Conservation (phyloP, 1,140 invertebrate genomes). For the Formica selysi region DNA sequence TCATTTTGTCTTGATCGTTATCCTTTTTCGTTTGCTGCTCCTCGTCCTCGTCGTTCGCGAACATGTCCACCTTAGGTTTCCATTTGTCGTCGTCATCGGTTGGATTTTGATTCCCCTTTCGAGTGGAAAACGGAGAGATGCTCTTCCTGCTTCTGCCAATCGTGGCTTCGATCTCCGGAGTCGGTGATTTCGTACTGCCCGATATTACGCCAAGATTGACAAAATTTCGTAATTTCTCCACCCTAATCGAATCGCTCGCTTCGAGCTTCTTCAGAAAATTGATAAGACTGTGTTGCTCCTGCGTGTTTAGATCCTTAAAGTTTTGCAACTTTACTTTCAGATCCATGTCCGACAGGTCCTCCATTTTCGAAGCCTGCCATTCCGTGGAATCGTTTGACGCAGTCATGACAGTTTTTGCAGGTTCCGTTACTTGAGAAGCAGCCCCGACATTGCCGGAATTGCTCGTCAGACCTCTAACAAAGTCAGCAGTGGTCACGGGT, state of each 20-base stretch:
- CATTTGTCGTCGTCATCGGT: slow-evolving; percentile 83
- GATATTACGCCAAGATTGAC: slow-evolving; percentile 86
- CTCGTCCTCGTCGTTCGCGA: slow-evolving; percentile 84
- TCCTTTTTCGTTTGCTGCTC: slow-evolving; percentile 72
- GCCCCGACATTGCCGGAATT: slow-evolving; percentile 26
- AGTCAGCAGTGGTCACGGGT: slow-evolving; percentile 86
- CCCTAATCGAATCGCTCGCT: slow-evolving; percentile 89
- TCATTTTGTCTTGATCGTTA: slow-evolving; percentile 77
- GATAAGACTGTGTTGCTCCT: slow-evolving; percentile 93
- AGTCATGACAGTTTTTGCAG: neutral
- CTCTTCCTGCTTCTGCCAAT: slow-evolving; percentile 76
- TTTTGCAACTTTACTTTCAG: slow-evolving; percentile 92
- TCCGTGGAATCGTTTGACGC: slow-evolving; percentile 25
- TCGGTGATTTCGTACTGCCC: slow-evolving; percentile 66
- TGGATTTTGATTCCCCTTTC: slow-evolving; percentile 84
- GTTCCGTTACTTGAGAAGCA: slow-evolving; percentile 16
- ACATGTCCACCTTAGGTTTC: slow-evolving; percentile 85
- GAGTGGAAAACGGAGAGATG: slow-evolving; percentile 83
- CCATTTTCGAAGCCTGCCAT: slow-evolving; percentile 86
- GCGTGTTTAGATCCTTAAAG: slow-evolving; percentile 91
- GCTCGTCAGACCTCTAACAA: slow-evolving; percentile 84
- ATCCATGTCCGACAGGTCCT: slow-evolving; percentile 91
- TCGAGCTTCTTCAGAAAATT: slow-evolving; percentile 93
- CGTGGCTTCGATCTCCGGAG: slow-evolving; percentile 69
- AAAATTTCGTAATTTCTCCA: slow-evolving; percentile 90